Evolutionary conservation across 2,113 vertebrate genomes (phyloP).

Genomic region (Amphiprion percula): DNA sequence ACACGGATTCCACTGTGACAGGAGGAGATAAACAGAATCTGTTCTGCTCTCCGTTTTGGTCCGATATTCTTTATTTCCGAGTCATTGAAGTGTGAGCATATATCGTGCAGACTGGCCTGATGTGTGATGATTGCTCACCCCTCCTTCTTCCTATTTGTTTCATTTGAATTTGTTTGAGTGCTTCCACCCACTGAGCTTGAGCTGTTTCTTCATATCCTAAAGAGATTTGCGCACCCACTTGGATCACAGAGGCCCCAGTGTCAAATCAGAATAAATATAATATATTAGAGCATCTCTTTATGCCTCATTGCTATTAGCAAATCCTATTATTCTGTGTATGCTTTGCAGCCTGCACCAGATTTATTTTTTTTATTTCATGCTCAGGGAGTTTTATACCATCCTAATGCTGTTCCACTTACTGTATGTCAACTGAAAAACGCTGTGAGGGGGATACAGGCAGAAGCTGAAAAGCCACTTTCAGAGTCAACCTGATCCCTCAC

Average conservation of each 20-base stretch:
- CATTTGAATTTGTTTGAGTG: constrained; percentile 71
- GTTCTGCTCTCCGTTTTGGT: constrained; percentile 27
- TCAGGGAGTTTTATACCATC: constrained; percentile 43
- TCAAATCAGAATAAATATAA: constrained; percentile 75
- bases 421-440: constrained; percentile 56
- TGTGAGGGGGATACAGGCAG: constrained; percentile 29
- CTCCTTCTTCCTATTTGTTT: constrained; percentile 53
- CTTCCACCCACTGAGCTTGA: constrained; percentile 59
- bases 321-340: constrained; percentile 73
- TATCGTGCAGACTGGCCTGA: constrained; percentile 58
- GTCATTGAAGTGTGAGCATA: constrained; percentile 67
- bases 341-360: constrained; percentile 50
- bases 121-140: constrained; percentile 64
- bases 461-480: constrained; percentile 58
- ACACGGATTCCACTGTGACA: constrained; percentile 43
- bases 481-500: constrained; percentile 35
- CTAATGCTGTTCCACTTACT: constrained; percentile 66
- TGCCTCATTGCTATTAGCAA: constrained; percentile 78
- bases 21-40: constrained; percentile 55
- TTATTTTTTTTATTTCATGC: constrained; percentile 74
- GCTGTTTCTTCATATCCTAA: constrained; percentile 58
- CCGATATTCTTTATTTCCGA: constrained; percentile 68
- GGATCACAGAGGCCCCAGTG: constrained; percentile 58
- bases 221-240: constrained; percentile 72
- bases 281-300: constrained; percentile 74